Percentiles rank a stretch among this genome's conserved stretches.
Evolutionary conservation across 2,797 vertebrate genomes (phyloP).

Genomic region (Sylvilagus floridanus): DNA sequence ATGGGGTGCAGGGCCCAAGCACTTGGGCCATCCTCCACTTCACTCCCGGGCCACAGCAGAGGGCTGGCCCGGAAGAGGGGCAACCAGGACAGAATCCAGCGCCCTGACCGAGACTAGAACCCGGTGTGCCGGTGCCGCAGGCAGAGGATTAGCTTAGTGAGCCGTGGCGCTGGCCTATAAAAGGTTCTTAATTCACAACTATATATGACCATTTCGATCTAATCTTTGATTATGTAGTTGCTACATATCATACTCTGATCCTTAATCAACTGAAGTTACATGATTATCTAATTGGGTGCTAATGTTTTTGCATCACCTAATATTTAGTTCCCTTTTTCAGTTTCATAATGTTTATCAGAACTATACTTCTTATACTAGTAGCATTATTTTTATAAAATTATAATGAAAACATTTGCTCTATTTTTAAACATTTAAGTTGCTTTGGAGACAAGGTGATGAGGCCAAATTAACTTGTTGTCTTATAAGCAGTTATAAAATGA

Average conservation of each 20-base stretch:
- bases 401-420: not conserved
- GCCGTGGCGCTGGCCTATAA: too few species aligned
- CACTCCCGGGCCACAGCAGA: too few species aligned
- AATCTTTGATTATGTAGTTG: not conserved
- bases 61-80: too few species aligned
- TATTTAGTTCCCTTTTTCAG: slow-evolving; percentile 47
- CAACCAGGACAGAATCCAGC: too few species aligned
- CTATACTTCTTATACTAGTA: not conserved
- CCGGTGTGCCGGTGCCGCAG: too few species aligned
- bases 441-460: slow-evolving; percentile 35
- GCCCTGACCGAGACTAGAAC: too few species aligned
- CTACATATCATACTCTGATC: not conserved
- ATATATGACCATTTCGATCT: slow-evolving; percentile 29
- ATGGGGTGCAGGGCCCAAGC: too few species aligned
- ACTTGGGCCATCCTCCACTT: too few species aligned
- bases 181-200: slow-evolving; percentile 1
- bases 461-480: slow-evolving; percentile 23
- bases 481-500: not conserved
- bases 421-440: not conserved
- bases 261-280: slow-evolving; percentile 12
- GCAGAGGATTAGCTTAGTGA: too few species aligned
- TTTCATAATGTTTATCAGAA: slow-evolving; percentile 38
- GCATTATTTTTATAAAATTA: slow-evolving; percentile 51
- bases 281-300: not conserved
- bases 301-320: not conserved